Percentiles rank a stretch among this genome's conserved stretches.
Evolutionary conservation across 2,888 invertebrate species (phyloP).

Genomic region (Diaperis boleti): DNA sequence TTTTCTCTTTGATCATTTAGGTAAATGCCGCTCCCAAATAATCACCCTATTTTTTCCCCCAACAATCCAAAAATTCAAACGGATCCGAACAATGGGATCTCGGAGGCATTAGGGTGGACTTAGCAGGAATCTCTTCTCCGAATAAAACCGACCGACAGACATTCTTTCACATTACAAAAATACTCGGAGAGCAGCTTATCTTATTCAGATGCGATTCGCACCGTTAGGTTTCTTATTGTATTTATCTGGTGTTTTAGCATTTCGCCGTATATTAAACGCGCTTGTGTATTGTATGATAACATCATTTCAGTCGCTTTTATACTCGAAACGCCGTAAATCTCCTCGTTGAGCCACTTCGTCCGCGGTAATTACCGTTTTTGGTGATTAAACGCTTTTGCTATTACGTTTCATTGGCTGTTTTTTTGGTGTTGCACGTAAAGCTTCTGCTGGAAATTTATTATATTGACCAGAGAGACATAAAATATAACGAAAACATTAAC

Average conservation of each 20-base stretch:
- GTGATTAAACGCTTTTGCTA: no score
- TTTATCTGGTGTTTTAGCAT: conserved; percentile 33
- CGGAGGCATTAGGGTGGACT: conserved; percentile 10
- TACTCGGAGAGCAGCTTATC: conserved; percentile 28
- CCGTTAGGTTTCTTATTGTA: conserved; percentile 34
- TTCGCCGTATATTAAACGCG: conserved; percentile 27
- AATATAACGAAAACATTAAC: no score
- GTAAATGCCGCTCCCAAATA: no score
- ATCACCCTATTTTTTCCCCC: neutral
- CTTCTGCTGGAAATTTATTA: no score
- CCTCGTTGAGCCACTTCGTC: neutral
- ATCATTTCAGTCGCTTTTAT: conserved; percentile 22
- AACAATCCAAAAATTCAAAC: neutral
- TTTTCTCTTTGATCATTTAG: no score
- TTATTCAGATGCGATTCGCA: conserved; percentile 35
- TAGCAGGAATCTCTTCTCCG: conserved; percentile 14
- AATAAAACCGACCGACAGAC: no score
- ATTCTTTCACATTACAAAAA: conserved; percentile 34
- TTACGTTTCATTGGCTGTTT: conserved; percentile 9
- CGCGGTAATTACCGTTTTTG: conserved; percentile 14
- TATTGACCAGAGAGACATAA: no score
- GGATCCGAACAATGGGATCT: neutral
- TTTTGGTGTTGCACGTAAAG: no score
- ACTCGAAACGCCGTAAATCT: conserved; percentile 8
- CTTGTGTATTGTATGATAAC: conserved; percentile 32